Percentiles rank a stretch among this genome's conserved stretches.
These are phyloP conservation scores for Apostichopus parvimensis DNA, from an alignment of 35 echinoderm and acorn worm genomes.

Conservation along the genomic window DNA sequence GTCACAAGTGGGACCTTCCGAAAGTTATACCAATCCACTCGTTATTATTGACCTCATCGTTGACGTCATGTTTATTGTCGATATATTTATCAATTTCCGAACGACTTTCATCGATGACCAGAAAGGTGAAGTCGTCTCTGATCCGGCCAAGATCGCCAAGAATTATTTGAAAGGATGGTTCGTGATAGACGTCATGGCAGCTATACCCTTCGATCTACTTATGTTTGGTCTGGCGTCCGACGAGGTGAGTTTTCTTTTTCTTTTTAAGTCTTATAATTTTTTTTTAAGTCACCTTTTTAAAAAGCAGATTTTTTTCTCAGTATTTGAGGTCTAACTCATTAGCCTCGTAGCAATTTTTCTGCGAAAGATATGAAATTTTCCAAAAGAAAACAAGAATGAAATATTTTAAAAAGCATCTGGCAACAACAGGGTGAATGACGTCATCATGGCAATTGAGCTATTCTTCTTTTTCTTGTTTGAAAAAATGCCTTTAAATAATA, in stretches of 20 bases:
- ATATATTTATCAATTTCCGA: slow-evolving; percentile 97
- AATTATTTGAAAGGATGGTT: slow-evolving; percentile 98
- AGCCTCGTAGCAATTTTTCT: no score
- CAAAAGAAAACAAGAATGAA: no score
- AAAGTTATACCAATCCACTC: slow-evolving; percentile 87
- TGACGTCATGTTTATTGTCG: slow-evolving; percentile 96
- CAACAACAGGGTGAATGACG: no score
- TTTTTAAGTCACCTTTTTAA: no score
- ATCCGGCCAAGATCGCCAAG: slow-evolving; percentile 85
- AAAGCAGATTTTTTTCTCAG: no score
- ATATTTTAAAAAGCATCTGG: no score
- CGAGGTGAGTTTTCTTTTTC: slow-evolving; percentile 66
- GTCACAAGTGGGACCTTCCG: slow-evolving; percentile 53
- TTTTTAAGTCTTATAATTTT: no score
- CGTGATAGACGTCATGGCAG: slow-evolving; percentile 88
- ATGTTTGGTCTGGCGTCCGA: slow-evolving; percentile 77
- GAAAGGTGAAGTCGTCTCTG: slow-evolving; percentile 86
- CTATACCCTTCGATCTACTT: slow-evolving; percentile 95
- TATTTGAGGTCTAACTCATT: no score
- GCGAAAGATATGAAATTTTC: no score
- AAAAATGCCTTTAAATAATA: no score
- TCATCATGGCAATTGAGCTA: no score
- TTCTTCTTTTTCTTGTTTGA: no score
- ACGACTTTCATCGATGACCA: slow-evolving; percentile 92
- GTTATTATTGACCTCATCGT: slow-evolving; percentile 92